phyloP scores from a whole-genome alignment of 2,797 vertebrate species.

The Xenops minutus region DNA sequence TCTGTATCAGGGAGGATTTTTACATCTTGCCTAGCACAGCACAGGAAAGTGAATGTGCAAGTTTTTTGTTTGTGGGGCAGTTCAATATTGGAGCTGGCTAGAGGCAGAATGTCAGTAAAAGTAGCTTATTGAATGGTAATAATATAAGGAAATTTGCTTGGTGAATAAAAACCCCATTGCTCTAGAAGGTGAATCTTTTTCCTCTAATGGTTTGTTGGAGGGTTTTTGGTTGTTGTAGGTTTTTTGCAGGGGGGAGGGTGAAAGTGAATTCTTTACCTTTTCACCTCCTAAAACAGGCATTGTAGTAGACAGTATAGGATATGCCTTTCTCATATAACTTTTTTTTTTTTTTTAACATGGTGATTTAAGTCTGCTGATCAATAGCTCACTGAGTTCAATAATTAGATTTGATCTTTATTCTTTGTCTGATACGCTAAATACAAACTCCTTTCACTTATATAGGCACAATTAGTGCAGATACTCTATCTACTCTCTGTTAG shows the following conservation, averaged over 20 bases:
- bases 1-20: not conserved
- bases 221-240: not conserved
- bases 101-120: not conserved
- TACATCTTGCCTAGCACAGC: not conserved
- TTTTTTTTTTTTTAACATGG: not conserved
- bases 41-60: not conserved
- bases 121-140: not conserved
- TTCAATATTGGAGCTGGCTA: not conserved
- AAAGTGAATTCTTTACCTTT: not conserved
- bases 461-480: not conserved
- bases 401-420: not conserved
- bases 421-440: not conserved
- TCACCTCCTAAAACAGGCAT: not conserved
- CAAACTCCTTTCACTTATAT: not conserved
- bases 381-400: not conserved
- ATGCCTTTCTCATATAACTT: not conserved
- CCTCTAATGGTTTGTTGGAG: not conserved
- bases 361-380: not conserved
- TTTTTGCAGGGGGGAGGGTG: accelerated
- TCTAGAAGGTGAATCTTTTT: not conserved
- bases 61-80: not conserved
- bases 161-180: not conserved
- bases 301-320: not conserved
- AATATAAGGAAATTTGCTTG: not conserved
- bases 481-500: not conserved